phyloP scores from a whole-genome alignment of 2,113 vertebrate genomes.

The Parus major region DNA sequence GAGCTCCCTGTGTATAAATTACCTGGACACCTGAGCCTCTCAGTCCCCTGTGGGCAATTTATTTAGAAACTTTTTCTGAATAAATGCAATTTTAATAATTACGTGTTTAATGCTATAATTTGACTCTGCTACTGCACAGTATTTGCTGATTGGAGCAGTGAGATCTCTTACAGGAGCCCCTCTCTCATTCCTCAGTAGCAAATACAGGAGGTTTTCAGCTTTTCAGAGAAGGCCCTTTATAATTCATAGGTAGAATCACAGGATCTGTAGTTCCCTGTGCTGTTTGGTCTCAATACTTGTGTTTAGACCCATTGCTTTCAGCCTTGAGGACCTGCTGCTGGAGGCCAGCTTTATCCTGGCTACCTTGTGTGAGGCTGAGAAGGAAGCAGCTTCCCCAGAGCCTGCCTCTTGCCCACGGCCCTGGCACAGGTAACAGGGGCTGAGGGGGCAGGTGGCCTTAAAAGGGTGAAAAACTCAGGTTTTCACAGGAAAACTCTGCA shows the following conservation, averaged over 20 bases:
- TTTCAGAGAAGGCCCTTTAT: background rate
- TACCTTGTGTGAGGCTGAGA: slow-evolving; percentile 76
- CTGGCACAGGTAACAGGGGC: slow-evolving; percentile 42
- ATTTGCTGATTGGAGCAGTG: background rate
- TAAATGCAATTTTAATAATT: background rate
- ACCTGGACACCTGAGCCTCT: background rate
- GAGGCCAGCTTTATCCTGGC: slow-evolving; percentile 88
- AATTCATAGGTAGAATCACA: accelerated
- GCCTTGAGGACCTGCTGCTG: slow-evolving; percentile 81
- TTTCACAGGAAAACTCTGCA: background rate
- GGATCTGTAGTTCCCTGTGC: background rate
- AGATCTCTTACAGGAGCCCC: background rate
- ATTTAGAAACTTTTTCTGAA: background rate
- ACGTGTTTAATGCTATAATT: background rate
- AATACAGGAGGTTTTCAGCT: background rate
- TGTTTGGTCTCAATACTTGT: background rate
- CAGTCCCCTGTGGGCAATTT: background rate
- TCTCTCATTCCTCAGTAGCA: background rate
- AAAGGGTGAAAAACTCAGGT: background rate
- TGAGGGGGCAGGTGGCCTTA: background rate
- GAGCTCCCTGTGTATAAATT: background rate
- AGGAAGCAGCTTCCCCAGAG: slow-evolving; percentile 52
- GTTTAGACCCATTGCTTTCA: slow-evolving; percentile 87
- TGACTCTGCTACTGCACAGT: background rate
- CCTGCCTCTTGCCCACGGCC: background rate